phyloP scores from a whole-genome alignment of 2,797 vertebrate species.

The Poeciliopsis gracilis region DNA sequence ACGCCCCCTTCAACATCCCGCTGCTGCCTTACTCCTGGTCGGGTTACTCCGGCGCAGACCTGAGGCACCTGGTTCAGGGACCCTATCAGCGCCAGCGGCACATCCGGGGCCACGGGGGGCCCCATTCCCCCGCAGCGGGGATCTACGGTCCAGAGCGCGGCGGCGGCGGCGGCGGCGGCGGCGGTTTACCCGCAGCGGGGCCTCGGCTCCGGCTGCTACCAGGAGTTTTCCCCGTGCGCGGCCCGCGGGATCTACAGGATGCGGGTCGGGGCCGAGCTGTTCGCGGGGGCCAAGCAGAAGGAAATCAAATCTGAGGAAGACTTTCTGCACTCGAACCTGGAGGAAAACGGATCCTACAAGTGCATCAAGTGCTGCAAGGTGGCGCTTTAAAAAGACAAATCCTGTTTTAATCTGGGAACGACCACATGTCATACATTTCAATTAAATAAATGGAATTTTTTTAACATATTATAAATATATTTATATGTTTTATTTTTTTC shows the following conservation, averaged over 20 bases:
- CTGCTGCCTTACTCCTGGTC: slow-evolving; percentile 90
- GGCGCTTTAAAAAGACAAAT: slow-evolving; percentile 26
- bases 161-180: slow-evolving; percentile 28
- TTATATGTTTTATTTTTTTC: not conserved
- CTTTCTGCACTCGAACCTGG: slow-evolving; percentile 83
- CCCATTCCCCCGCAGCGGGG: slow-evolving; percentile 64
- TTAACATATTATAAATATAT: no score
- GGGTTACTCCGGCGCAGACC: slow-evolving; percentile 84
- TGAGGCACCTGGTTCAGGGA: slow-evolving; percentile 85
- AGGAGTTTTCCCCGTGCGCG: slow-evolving; percentile 50
- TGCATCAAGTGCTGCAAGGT: slow-evolving; percentile 99
- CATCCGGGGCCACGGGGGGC: slow-evolving; percentile 71
- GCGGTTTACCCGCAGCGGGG: slow-evolving; percentile 69
- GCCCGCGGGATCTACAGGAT: slow-evolving; percentile 52
- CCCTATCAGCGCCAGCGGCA: slow-evolving; percentile 74
- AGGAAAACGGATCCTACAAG: slow-evolving; percentile 88
- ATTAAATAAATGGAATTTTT: not conserved
- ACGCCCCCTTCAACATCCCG: slow-evolving; percentile 81
- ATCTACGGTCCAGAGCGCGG: slow-evolving; percentile 78
- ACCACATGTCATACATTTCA: not conserved
- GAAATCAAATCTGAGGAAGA: slow-evolving; percentile 89
- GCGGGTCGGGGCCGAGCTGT: slow-evolving; percentile 68
- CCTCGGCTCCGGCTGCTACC: slow-evolving; percentile 46
- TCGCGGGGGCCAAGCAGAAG: slow-evolving; percentile 73
- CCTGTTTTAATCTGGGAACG: not conserved